These are phyloP conservation scores for Chaetops frenatus DNA, from an alignment of 2,113 vertebrate genomes.

Conservation along the genomic window DNA sequence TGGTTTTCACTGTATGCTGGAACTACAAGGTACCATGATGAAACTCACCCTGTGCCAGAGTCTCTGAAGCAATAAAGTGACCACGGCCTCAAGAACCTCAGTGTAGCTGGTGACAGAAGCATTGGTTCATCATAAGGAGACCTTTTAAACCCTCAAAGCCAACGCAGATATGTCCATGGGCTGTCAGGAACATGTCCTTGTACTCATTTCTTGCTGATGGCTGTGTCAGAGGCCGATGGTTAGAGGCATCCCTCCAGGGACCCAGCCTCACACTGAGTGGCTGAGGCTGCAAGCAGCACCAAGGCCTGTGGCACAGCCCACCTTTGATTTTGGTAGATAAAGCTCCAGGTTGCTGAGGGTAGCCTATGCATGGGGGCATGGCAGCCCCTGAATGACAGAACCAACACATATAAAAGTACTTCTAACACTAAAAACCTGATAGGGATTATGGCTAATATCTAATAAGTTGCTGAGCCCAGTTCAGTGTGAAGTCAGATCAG, in stretches of 20 bases:
- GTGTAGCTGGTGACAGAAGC: not conserved
- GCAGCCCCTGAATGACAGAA: not conserved
- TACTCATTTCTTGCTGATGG: not conserved
- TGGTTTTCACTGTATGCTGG: not conserved
- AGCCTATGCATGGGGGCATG: rapidly evolving
- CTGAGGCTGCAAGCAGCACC: not conserved
- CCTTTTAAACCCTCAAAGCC: not conserved
- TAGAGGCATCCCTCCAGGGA: rapidly evolving
- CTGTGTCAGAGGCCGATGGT: not conserved
- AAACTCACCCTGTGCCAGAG: not conserved
- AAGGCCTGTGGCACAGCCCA: not conserved
- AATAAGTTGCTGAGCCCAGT: not conserved
- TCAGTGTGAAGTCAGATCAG: not conserved
- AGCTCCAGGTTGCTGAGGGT: not conserved
- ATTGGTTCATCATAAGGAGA: not conserved
- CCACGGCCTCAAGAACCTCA: not conserved
- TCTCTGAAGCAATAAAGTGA: not conserved
- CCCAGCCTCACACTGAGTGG: not conserved
- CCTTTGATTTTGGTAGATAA: not conserved
- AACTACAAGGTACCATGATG: not conserved
- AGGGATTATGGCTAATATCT: not conserved
- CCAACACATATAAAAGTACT: not conserved
- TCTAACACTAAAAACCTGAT: not conserved
- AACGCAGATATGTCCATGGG: rapidly evolving
- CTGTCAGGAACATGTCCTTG: not conserved